Conservation (phyloP, 1,140 invertebrate species). For the Oncopodura yosiiana region DNA sequence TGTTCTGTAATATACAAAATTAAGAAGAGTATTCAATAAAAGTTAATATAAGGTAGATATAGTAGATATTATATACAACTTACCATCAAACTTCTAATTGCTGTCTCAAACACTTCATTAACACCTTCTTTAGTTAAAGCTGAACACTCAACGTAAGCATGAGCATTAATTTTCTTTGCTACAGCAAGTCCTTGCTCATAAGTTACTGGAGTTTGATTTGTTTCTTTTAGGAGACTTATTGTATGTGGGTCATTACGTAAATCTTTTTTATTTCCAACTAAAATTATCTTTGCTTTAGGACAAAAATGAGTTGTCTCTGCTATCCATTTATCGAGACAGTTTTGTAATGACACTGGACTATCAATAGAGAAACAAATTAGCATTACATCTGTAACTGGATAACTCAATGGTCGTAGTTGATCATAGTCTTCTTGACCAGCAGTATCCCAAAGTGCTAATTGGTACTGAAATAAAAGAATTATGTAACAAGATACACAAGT, state of each 20-base stretch:
- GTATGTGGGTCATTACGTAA: constrained; percentile 42
- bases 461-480: no score
- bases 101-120: constrained; percentile 48
- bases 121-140: constrained; percentile 50
- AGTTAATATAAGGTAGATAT: no score
- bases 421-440: constrained; percentile 58
- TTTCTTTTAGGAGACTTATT: constrained; percentile 43
- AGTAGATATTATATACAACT: no score
- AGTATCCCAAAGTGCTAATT: constrained; percentile 56
- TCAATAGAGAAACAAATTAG: constrained; percentile 52
- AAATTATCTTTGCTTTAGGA: constrained; percentile 51
- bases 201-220: constrained; percentile 40
- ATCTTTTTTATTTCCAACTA: constrained; percentile 54
- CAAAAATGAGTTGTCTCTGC: constrained; percentile 53
- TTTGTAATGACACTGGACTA: constrained; percentile 48
- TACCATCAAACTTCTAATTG: no score
- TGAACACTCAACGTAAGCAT: constrained; percentile 49
- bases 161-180: constrained; percentile 49
- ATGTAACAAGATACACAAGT: no score
- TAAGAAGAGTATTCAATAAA: no score
- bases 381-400: constrained; percentile 54
- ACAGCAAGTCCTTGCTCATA: constrained; percentile 36
- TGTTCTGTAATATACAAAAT: no score
- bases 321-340: constrained; percentile 50
- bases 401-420: constrained; percentile 51